Conservation (phyloP, 2,797 vertebrate genomes). For the Rallus crepitans region DNA sequence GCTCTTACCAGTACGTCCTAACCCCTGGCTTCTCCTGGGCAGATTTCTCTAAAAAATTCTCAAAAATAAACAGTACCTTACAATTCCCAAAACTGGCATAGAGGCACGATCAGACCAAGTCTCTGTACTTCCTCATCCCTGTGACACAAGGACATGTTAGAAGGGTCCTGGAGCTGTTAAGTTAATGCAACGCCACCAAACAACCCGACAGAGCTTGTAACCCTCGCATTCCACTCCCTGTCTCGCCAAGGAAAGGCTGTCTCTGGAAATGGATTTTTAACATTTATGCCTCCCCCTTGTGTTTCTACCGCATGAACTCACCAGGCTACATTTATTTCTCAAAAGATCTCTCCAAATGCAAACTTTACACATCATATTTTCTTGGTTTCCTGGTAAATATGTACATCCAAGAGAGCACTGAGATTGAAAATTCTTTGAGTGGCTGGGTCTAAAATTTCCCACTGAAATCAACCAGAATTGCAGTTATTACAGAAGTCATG, state of each 20-base stretch:
- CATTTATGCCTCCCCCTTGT: conserved; percentile 51
- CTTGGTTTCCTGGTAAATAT: background rate
- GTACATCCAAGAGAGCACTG: background rate
- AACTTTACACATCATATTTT: background rate
- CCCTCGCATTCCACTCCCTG: rapidly evolving
- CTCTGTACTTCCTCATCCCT: background rate
- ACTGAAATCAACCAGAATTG: background rate
- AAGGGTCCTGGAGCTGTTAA: background rate
- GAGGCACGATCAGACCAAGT: background rate
- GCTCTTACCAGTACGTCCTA: background rate
- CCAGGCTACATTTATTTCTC: background rate
- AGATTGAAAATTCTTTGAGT: background rate
- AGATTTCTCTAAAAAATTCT: background rate
- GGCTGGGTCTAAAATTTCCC: background rate
- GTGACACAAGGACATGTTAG: background rate
- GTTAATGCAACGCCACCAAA: background rate
- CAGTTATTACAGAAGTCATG: background rate
- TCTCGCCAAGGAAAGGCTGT: background rate
- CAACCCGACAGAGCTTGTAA: rapidly evolving
- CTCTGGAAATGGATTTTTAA: conserved; percentile 14
- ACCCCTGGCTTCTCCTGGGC: background rate
- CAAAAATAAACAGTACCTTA: background rate
- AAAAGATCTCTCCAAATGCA: background rate
- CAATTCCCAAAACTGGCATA: background rate
- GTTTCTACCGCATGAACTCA: background rate